phyloP scores from a whole-genome alignment of 2,113 vertebrate species.

The Proterorhinus semilunaris region DNA sequence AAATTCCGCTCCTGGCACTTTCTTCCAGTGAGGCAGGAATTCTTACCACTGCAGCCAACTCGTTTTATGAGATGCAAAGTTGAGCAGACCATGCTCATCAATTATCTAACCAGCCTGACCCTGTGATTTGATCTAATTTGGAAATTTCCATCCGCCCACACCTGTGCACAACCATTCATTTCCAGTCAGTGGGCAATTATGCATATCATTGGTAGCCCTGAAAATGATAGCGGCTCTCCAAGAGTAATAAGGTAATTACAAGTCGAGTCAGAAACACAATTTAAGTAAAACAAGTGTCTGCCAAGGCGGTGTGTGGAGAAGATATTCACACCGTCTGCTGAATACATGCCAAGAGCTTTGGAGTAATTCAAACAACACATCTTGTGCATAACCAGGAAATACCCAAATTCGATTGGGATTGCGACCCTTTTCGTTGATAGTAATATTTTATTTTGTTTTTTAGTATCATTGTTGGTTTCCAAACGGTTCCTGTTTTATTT shows the following conservation, averaged over 20 bases:
- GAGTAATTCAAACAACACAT: no score
- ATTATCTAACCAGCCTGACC: constrained; percentile 1
- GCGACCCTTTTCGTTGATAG: no score
- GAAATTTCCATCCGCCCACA: constrained; percentile 1
- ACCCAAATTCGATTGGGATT: no score
- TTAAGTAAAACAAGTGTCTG: constrained; percentile 4
- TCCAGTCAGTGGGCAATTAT: neutral
- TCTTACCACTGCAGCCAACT: no score
- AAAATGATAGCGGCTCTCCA: neutral
- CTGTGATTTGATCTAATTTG: constrained; percentile 12
- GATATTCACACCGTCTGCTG: neutral
- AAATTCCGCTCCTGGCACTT: neutral
- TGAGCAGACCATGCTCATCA: constrained; percentile 7
- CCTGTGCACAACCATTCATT: constrained; percentile 7
- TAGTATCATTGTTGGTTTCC: no score
- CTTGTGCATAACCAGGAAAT: no score
- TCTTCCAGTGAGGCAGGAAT: neutral
- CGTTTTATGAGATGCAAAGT: neutral
- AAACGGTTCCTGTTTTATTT: no score
- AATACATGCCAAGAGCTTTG: neutral
- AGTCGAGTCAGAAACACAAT: constrained; percentile 1
- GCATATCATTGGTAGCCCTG: neutral
- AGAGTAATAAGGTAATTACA: constrained; percentile 6
- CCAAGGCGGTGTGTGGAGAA: neutral
- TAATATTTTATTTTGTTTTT: no score